A percentile compares a stretch with the other conserved stretches of the same genome.
Conservation (phyloP, 2,113 vertebrate genomes). For the Oncorhynchus nerka region DNA sequence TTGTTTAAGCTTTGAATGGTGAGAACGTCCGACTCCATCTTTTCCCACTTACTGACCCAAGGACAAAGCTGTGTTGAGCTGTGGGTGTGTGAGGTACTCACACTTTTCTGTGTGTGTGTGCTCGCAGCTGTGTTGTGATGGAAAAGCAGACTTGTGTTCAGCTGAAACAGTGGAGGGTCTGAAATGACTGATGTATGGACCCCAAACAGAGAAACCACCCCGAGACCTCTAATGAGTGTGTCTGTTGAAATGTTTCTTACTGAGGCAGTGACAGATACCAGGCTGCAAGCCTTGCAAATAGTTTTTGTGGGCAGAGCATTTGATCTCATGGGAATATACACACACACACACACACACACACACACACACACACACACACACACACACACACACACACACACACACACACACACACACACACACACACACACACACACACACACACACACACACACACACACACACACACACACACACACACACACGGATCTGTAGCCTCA, state of each 20-base stretch:
- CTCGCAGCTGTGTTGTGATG: background rate
- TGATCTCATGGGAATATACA: background rate
- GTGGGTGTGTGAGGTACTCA: background rate
- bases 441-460: too few relatives aligned
- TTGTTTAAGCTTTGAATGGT: slow-evolving; percentile 36
- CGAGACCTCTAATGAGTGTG: background rate
- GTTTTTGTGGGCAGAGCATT: background rate
- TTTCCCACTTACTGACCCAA: slow-evolving; percentile 46
- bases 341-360: background rate
- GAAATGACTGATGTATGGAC: background rate
- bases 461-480: too few relatives aligned
- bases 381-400: background rate
- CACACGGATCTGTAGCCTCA: too few relatives aligned
- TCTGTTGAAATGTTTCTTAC: background rate
- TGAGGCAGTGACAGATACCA: background rate
- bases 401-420: too few relatives aligned
- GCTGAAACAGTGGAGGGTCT: background rate
- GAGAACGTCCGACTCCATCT: slow-evolving; percentile 39
- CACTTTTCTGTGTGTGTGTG: background rate
- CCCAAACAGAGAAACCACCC: background rate
- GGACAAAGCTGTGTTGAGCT: slow-evolving; percentile 6
- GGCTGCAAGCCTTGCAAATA: background rate
- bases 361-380: background rate
- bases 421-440: too few relatives aligned
- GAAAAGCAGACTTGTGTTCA: slow-evolving; percentile 1